Conservation (phyloP, 2,113 vertebrate genomes). For the Pteropus alecto region DNA sequence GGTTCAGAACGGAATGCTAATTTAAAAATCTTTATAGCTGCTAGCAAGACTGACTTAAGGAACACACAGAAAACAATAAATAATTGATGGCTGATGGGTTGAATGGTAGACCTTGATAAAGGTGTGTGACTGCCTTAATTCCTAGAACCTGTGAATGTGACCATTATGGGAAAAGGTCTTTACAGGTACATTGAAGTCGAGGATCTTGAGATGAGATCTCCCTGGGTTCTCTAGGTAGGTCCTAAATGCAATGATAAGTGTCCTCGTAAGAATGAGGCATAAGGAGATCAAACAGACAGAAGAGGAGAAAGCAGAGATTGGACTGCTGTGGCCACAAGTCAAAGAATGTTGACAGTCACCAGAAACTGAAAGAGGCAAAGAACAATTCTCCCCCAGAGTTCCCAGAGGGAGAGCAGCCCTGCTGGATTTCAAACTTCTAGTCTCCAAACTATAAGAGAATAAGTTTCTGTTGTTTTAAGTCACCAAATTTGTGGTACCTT, state of each 20-base stretch:
- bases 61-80: not conserved
- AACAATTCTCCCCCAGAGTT: not conserved
- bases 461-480: not conserved
- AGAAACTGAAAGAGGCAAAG: not conserved
- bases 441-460: not conserved
- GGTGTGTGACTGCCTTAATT: not conserved
- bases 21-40: not conserved
- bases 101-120: not conserved
- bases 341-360: not conserved
- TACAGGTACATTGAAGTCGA: not conserved
- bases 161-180: not conserved
- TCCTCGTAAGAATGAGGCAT: not conserved
- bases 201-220: not conserved
- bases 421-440: not conserved
- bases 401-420: not conserved
- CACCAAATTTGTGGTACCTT: not conserved
- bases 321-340: not conserved
- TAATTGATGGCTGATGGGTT: not conserved
- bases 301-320: not conserved
- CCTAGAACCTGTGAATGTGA: not conserved
- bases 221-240: not conserved
- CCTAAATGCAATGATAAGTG: not conserved
- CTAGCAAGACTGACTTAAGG: not conserved
- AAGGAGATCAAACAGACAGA: not conserved
- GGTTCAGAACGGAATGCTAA: slow-evolving; percentile 20